Conservation (phyloP, 1,140 invertebrate species). For the Drosophila lacertosa region DNA sequence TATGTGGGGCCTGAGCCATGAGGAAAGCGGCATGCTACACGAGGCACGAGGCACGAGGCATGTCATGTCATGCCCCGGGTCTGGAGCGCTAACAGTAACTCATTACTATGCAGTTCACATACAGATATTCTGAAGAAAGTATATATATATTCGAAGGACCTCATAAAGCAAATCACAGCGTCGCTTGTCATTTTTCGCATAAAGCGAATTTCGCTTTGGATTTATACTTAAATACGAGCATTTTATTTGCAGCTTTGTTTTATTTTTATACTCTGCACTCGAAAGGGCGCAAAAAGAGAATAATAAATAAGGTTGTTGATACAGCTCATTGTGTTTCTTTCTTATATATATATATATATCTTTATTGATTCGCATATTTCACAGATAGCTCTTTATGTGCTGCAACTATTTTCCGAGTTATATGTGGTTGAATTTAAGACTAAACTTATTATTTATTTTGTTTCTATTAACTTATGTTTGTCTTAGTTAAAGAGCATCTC, state of each 20-base stretch:
- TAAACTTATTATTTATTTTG: conserved; percentile 14
- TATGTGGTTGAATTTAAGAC: not conserved
- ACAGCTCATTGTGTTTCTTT: not conserved
- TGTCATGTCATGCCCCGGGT: conserved; percentile 22
- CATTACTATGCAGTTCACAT: conserved; percentile 76
- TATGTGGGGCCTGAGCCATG: conserved; percentile 3
- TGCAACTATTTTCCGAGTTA: not conserved
- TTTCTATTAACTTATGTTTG: no score
- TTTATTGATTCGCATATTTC: conserved; percentile 6
- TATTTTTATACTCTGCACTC: conserved; percentile 21
- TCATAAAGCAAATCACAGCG: conserved; percentile 68
- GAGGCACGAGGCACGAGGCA: not conserved
- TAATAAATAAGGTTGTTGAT: conserved; percentile 24
- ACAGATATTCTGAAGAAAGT: conserved; percentile 6
- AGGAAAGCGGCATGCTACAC: conserved; percentile 1
- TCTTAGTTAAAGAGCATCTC: conserved; percentile 5
- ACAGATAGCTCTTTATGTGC: not conserved
- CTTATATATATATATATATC: not conserved
- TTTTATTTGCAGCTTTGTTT: conserved; percentile 47
- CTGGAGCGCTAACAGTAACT: conserved; percentile 39
- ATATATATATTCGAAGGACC: conserved; percentile 30
- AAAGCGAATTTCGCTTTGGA: conserved; percentile 43
- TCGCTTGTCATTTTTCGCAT: conserved; percentile 77
- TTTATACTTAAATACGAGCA: conserved; percentile 34
- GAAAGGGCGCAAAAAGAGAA: not conserved